Evolutionary conservation across 2,888 invertebrate genomes (phyloP), one percentile per base, ranked within the genome.

Genomic region (Ectropis crepuscularia): DNA sequence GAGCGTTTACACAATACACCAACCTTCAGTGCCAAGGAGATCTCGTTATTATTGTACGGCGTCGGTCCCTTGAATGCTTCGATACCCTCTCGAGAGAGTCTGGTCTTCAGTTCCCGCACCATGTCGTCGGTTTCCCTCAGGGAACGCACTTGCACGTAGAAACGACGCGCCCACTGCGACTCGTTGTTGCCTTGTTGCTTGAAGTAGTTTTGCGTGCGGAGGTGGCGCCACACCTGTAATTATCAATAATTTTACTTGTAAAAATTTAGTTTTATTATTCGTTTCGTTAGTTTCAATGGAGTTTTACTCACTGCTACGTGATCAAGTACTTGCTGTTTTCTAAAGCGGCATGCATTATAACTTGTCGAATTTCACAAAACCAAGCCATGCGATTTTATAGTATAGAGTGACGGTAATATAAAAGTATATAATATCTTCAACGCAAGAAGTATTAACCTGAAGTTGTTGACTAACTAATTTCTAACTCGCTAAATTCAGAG

Each of bases 91-190:
- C 77, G 61, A 1, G 88, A 78, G 6, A 98, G 91, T 0, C 98
- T 94, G 28, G 75, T 65, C 10, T 93, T 94, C 48, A 98, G 85
- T 71, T 98, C 98, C 0, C 89, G 85, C 0, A 96, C 94, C 61
- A 98, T 82, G 36, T 95, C 93, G 74, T 95, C 93, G 81, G 97
- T 94, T 79, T 98, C 98, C 6, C 93, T 93, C 57, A 98, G 84
- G 0, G 96, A 94, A n/a, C 95, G 94, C 48, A 95, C 81, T 76
- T 96, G 96, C 38, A 98, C 93, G 81, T 94, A 96, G 83, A 95
- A 95, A 4, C 94, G 90, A 0, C 90, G 89, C 2, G 96, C 96
- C 97, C 97, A 98, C 0, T 86, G 75, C 37, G 80, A 83, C 76
- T 95, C 95, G 10, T 86, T 80, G 70, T 80, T 82, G 8, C 87